Percentiles rank a stretch among this genome's conserved stretches.
Evolutionary conservation across 2,113 vertebrate genomes (phyloP).

Genomic region (Macheiramphus alcinus): DNA sequence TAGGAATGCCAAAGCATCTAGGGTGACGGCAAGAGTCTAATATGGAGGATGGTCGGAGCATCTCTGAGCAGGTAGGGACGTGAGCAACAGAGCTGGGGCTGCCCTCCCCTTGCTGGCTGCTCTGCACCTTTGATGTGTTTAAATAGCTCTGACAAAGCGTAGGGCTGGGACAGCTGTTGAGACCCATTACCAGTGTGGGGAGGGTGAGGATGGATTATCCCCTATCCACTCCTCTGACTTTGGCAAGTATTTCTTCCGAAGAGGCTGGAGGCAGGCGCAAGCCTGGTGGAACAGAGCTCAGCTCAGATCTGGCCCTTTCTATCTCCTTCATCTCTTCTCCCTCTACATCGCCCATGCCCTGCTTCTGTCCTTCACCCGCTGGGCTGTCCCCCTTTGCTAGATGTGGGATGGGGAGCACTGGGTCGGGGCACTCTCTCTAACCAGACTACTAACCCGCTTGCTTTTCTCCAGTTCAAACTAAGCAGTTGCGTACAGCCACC

Average conservation of each 20-base stretch:
- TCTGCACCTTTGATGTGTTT: no score
- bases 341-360: background rate
- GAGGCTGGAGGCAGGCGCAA: background rate
- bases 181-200: rapidly evolving
- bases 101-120: background rate
- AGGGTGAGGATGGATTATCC: background rate
- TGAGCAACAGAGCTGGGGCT: rapidly evolving
- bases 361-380: background rate
- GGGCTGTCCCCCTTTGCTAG: background rate
- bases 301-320: background rate
- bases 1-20: background rate
- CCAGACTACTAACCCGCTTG: background rate
- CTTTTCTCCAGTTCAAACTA: background rate
- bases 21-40: background rate
- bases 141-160: background rate
- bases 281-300: background rate
- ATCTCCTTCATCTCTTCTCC: background rate
- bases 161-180: background rate
- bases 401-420: background rate
- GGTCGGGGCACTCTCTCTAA: background rate
- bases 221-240: background rate
- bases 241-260: background rate
- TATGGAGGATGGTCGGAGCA: background rate
- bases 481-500: background rate
- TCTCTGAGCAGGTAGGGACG: rapidly evolving